Evolutionary conservation across 1,140 invertebrate genomes (phyloP).

Genomic region (Orius insidiosus): DNA sequence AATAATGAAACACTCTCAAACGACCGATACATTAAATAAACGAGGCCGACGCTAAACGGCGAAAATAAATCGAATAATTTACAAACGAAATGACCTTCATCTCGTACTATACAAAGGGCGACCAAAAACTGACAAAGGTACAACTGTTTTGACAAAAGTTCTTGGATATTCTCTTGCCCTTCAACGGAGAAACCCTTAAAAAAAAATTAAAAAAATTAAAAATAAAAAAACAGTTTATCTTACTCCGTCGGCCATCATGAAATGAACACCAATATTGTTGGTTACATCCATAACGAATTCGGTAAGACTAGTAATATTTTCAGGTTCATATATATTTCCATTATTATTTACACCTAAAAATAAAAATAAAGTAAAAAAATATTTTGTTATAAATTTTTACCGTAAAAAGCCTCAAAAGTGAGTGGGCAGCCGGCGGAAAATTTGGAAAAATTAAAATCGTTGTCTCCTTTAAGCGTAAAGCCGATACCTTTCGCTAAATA

Average conservation of each 20-base stretch:
- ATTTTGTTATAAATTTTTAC: slow-evolving; percentile 33
- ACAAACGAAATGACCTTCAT: slow-evolving; percentile 81
- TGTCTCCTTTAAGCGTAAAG: slow-evolving; percentile 70
- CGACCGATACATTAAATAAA: slow-evolving; percentile 84
- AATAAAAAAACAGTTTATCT: slow-evolving; percentile 21
- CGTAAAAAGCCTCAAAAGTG: slow-evolving; percentile 88
- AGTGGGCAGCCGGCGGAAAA: slow-evolving; percentile 78
- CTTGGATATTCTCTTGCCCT: slow-evolving; percentile 89
- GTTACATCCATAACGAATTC: slow-evolving; percentile 62
- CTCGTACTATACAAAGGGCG: slow-evolving; percentile 66
- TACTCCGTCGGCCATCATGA: slow-evolving; percentile 95
- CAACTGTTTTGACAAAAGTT: slow-evolving; percentile 85
- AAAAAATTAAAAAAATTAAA: slow-evolving; percentile 5
- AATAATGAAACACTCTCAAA: slow-evolving; percentile 75
- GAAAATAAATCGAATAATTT: slow-evolving; percentile 96
- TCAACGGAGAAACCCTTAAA: slow-evolving; percentile 84
- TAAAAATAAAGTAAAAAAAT: slow-evolving; percentile 4
- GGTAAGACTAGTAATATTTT: slow-evolving; percentile 63
- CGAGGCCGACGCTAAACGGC: slow-evolving; percentile 76
- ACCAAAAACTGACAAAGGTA: slow-evolving; percentile 88
- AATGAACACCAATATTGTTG: slow-evolving; percentile 68
- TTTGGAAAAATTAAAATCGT: slow-evolving; percentile 85
- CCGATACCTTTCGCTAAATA: slow-evolving; percentile 88
- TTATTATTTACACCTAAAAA: slow-evolving; percentile 39
- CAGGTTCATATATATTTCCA: slow-evolving; percentile 75